A percentile compares a stretch with the other conserved stretches of the same genome.
Evolutionary conservation across 2,797 vertebrate species (phyloP).

Genomic region (Nannoperca obscura): DNA sequence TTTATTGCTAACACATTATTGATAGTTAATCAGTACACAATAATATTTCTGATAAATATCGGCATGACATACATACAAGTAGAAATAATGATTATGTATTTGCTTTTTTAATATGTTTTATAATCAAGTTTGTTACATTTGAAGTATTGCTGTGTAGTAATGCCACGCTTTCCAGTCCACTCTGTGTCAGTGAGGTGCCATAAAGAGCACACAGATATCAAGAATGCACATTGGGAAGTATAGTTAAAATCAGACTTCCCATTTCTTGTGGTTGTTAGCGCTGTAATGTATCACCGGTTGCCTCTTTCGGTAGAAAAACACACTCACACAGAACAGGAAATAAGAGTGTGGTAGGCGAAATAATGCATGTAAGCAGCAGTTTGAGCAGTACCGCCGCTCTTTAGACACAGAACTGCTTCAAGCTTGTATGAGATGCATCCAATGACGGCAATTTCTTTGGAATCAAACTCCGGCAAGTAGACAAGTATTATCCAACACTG

Average conservation of each 20-base stretch:
- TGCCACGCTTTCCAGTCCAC: background rate
- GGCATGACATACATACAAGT: background rate
- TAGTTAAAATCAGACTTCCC: conserved; percentile 66
- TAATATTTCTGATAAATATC: background rate
- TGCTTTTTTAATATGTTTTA: background rate
- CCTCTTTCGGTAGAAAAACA: background rate
- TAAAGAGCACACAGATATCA: background rate
- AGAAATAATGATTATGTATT: background rate
- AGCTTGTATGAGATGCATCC: background rate
- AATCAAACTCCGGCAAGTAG: conserved; percentile 56
- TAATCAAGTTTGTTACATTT: background rate
- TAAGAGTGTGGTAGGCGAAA: conserved; percentile 32
- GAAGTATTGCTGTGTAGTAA: background rate
- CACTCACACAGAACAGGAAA: conserved; percentile 66
- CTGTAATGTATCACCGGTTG: conserved; percentile 32
- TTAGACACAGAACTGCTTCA: conserved; percentile 10
- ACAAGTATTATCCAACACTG: background rate
- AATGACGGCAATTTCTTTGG: background rate
- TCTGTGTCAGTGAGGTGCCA: background rate
- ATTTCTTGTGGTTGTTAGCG: conserved; percentile 57
- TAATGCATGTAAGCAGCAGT: conserved; percentile 23
- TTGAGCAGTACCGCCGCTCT: conserved; percentile 10
- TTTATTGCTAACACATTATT: background rate
- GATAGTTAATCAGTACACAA: background rate
- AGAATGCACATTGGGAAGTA: conserved; percentile 28